Evolutionary conservation across 1,140 invertebrate species (phyloP), one percentile per base, ranked within the genome.

Genomic region (Brachionus asplanchnoidis): DNA sequence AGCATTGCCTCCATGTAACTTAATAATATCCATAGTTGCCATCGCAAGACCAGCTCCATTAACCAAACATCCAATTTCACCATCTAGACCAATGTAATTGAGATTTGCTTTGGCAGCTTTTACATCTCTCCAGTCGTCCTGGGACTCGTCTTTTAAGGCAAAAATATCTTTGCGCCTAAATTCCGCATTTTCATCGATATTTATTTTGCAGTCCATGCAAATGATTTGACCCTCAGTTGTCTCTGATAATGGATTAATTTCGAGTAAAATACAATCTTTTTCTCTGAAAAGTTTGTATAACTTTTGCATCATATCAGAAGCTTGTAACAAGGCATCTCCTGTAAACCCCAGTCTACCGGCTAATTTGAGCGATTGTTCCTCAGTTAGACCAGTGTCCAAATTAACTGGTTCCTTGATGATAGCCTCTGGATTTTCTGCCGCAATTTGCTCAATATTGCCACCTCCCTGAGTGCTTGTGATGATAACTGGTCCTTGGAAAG

Each of bases 181-280:
- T 85, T 93, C 91, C 1, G 98, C 97, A 92, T 98, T 99, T 88
- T 99, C 97, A 91, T 99, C 98, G 91, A 99, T 98, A 86, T 95
- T 95, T 85, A 97, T 93, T 92, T 99, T 99, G n/a, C 97, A 97
- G 93, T 99, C 98, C 83, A 99, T 96, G 44, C 84, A 73, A 53
- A 75, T 32, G 42, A 84, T 66, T 75, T 56, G 42, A 3, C 93
- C 93, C 88, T 95, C 93, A 87, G 93, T 92, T 12, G 96, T 98
- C 89, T 98, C 96, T 17, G 95, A 97, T 87, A 99, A 92, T 2
- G 98, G 98, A 92, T 99, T 99, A 70, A 99, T 99, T 92, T 99
- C 98, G 66, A 99, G 86, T 79, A 99, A 97, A 44, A 95, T 93
- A 9, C 97, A 97, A 92, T 99, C 98, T 44, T 98, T 94, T 87